Conservation (phyloP, 1,140 invertebrate species). For the Rhysida immarginata region DNA sequence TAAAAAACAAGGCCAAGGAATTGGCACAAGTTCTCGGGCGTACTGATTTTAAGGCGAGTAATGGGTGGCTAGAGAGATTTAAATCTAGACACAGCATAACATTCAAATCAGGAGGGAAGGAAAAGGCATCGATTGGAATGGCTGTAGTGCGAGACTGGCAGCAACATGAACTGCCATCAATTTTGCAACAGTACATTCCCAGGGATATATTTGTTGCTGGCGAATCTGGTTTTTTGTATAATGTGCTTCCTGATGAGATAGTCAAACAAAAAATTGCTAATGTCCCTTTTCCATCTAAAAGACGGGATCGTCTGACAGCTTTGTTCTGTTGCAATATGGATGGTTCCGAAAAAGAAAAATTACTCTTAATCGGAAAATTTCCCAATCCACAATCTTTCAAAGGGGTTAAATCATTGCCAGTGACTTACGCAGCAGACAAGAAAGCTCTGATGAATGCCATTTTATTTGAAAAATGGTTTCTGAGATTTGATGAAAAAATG, state of each 20-base stretch:
- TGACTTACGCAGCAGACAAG: slow-evolving; percentile 4
- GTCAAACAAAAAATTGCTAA: slow-evolving; percentile 16
- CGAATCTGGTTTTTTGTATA: slow-evolving; percentile 24
- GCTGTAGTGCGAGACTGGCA: slow-evolving; percentile 9
- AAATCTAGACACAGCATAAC: slow-evolving; percentile 17
- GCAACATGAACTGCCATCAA: slow-evolving; percentile 10
- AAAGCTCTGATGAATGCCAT: slow-evolving; percentile 2
- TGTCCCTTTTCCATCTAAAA: slow-evolving; percentile 17
- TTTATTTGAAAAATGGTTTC: slow-evolving; percentile 6
- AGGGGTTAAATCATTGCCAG: slow-evolving; percentile 3
- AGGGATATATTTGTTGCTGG: slow-evolving; percentile 24
- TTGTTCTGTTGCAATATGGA: slow-evolving; percentile 21
- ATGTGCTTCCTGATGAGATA: slow-evolving; percentile 18
- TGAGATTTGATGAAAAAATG: slow-evolving; percentile 7
- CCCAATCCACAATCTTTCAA: slow-evolving; percentile 1
- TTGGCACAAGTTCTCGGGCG: slow-evolving; percentile 18
- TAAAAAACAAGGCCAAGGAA: slow-evolving; percentile 20
- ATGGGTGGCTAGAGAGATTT: slow-evolving; percentile 24
- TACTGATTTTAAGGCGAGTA: slow-evolving; percentile 25
- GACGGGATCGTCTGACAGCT: slow-evolving; percentile 21
- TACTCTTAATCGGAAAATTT: not conserved
- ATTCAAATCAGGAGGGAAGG: slow-evolving; percentile 10
- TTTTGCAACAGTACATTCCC: slow-evolving; percentile 17
- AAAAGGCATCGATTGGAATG: slow-evolving; percentile 6
- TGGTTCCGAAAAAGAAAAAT: slow-evolving; percentile 21